Evolutionary conservation across 2,797 vertebrate genomes (phyloP).

Genomic region (Alectoris magna): DNA sequence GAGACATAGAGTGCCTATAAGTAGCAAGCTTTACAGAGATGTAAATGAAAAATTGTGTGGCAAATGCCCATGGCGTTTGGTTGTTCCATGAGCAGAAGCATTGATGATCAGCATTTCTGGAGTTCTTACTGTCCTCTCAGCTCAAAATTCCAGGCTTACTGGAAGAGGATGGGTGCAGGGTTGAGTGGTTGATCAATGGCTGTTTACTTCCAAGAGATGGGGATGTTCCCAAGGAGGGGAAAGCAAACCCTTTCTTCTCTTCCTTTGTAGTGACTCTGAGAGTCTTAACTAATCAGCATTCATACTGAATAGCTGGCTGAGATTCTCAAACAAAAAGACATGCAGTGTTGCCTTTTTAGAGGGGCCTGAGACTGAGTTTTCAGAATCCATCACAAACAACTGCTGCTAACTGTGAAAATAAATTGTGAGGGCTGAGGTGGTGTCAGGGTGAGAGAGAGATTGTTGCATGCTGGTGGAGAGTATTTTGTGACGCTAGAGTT

Average conservation of each 20-base stretch:
- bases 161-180: background rate
- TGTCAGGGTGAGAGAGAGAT: background rate
- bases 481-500: background rate
- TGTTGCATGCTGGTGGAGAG: background rate
- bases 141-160: background rate
- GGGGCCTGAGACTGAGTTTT: background rate
- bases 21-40: background rate
- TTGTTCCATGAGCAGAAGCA: background rate
- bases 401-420: background rate
- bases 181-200: accelerated
- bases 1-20: background rate
- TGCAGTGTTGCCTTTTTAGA: background rate
- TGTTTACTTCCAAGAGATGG: background rate
- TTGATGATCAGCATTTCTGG: background rate
- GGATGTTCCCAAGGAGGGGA: background rate
- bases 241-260: background rate
- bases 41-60: background rate
- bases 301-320: background rate
- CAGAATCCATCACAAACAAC: background rate
- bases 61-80: background rate
- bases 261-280: background rate
- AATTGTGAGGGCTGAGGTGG: background rate
- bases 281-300: background rate
- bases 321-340: background rate
- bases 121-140: background rate